phyloP scores from a whole-genome alignment of 2,888 invertebrate species.

The Hirudinaria manillensis region DNA sequence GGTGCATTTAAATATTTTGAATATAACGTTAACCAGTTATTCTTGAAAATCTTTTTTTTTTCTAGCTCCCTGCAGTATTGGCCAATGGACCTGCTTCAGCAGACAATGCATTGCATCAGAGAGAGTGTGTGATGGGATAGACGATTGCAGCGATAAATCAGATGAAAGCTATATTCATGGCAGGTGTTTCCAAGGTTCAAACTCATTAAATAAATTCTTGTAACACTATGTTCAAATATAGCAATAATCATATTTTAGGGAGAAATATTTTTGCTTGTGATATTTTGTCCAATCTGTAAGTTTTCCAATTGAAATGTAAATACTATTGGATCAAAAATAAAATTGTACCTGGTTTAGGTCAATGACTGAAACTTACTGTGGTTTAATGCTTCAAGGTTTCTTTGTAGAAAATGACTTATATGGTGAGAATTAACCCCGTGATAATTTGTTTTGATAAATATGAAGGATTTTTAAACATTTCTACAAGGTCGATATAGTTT shows the following conservation, averaged over 20 bases:
- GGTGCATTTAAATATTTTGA: too few species aligned
- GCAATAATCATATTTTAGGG: background rate
- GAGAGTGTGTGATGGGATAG: slow-evolving; percentile 35
- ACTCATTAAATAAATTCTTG: too few species aligned
- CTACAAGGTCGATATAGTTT: too few species aligned
- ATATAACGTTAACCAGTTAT: too few species aligned
- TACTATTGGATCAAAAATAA: background rate
- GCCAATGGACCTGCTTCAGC: slow-evolving; percentile 41
- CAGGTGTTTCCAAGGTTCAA: slow-evolving; percentile 36
- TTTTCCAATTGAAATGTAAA: background rate
- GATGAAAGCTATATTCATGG: slow-evolving; percentile 40
- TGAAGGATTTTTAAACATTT: too few species aligned
- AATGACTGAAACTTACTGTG: background rate
- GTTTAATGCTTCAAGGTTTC: too few species aligned
- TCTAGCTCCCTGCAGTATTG: slow-evolving; percentile 36
- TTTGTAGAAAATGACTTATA: too few species aligned
- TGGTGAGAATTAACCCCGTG: too few species aligned
- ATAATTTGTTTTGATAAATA: too few species aligned
- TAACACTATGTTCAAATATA: background rate
- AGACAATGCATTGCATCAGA: slow-evolving; percentile 35
- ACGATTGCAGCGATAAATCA: slow-evolving; percentile 38
- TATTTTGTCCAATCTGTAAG: background rate
- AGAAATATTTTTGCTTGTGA: slow-evolving; percentile 8
- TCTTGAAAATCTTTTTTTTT: background rate
- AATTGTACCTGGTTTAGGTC: background rate